Base-by-base conservation (phyloP, 2,888 invertebrate genomes). In the Hedychridium roseum region DNA sequence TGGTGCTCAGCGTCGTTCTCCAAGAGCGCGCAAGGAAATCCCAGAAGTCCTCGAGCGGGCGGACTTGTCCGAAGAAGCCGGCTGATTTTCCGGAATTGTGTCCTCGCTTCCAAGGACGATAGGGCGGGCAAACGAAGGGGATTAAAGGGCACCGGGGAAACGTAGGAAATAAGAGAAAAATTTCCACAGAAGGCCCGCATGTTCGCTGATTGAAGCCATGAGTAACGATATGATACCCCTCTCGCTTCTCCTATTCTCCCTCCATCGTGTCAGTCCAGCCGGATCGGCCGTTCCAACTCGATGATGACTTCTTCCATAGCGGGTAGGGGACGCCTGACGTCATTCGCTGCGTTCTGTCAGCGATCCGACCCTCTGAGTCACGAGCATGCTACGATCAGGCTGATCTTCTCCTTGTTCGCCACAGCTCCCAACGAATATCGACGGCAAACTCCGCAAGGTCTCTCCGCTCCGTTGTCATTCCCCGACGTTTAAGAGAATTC, bases 331-430 rank as follows among this genome's bases (percentile, higher is more conserved):
- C 26, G 57, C 47, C 65, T 76, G 76, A 76, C 76, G 77, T 77
- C 77, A 77, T 71, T 64, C 64, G 54, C 55, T 46, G 63, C 65
- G 68, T 63, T 63, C 66, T 64, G 60, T 60, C 58, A 62, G 67
- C 73, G 67, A 72, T 70, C 72, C 73, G 69, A 76, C 64, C 61
- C 64, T 76, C 75, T 77, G 78, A 78, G 66, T 78, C 77, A 77
- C 50, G 55, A n/a, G n/a, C n/a, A n/a, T n/a, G n/a, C n/a, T n/a
- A n/a, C n/a, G n/a, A n/a, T n/a, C n/a, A n/a, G n/a, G n/a, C n/a
- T n/a, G n/a, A n/a, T n/a, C n/a, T n/a, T 50, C 52, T 49, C 60
- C 56, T 54, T 45, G 50, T 54, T 62, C 62, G 50, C 40, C 14
- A 14, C 40, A 48, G 38, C 54, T 31, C 41, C 30, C 23, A 40